Conservation (phyloP, 2,888 invertebrate genomes). For the Drosophila niveifrons region DNA sequence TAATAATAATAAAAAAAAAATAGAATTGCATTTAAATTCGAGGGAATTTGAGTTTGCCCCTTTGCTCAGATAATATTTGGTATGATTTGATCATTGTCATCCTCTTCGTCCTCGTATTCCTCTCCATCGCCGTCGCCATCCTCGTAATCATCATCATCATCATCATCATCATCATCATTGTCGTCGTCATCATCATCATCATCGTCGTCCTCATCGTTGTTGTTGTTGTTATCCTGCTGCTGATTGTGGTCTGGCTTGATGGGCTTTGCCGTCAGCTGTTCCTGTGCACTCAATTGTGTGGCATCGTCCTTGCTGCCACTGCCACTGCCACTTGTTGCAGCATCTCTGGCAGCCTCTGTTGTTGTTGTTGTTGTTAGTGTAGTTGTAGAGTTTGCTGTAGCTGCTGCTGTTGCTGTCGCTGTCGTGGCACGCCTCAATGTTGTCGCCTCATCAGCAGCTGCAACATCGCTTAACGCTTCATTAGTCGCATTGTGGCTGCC, state of each 20-base stretch:
- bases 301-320: constrained; percentile 8
- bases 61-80: constrained; percentile 72
- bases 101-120: constrained; percentile 74
- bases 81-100: constrained; percentile 75
- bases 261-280: constrained; percentile 44
- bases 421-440: constrained; percentile 50
- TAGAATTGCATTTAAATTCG: constrained; percentile 21
- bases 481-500: constrained; percentile 70
- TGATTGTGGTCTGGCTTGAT: constrained; percentile 26
- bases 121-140: constrained; percentile 53
- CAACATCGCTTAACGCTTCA: constrained; percentile 73
- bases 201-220: constrained; percentile 51
- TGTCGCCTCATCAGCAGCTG: constrained; percentile 55
- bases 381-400: constrained; percentile 18
- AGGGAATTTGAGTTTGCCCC: constrained; percentile 20
- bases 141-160: constrained; percentile 54
- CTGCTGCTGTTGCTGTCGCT: constrained; percentile 26
- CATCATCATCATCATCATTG: constrained; percentile 55
- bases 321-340: constrained; percentile 56
- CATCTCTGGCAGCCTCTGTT: constrained; percentile 11
- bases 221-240: constrained; percentile 35
- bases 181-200: constrained; percentile 60
- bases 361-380: constrained; percentile 17
- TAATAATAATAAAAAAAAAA: constrained; percentile 28
- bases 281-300: constrained; percentile 32